These are phyloP conservation scores for Podarcis lilfordi DNA, from an alignment of 2,797 vertebrate genomes.

Conservation along the genomic window DNA sequence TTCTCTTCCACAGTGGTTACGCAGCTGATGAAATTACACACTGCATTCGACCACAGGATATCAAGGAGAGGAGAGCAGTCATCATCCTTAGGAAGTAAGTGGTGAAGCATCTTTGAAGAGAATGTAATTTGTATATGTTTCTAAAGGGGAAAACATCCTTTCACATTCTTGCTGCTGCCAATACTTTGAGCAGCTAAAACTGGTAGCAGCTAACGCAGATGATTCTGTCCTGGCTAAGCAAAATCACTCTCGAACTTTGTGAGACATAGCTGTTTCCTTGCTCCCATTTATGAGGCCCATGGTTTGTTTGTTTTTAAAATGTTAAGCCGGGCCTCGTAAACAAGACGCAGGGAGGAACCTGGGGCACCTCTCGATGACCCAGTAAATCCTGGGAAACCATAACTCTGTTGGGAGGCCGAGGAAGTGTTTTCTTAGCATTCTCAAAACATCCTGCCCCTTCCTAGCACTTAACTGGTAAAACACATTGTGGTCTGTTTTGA, in stretches of 20 bases:
- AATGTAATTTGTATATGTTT: neutral
- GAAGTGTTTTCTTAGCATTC: neutral
- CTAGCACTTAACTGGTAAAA: neutral
- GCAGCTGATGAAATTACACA: slow-evolving; percentile 99
- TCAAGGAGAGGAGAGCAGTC: slow-evolving; percentile 95
- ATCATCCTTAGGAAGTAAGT: slow-evolving; percentile 99
- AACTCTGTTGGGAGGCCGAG: neutral
- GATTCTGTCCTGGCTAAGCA: neutral
- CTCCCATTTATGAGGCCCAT: neutral
- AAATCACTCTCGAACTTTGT: neutral
- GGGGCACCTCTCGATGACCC: too few relatives aligned
- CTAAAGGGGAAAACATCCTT: neutral
- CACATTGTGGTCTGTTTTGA: neutral
- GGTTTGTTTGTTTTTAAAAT: neutral
- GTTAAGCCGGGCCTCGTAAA: too few relatives aligned
- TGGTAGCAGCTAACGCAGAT: too few relatives aligned
- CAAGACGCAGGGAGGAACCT: neutral
- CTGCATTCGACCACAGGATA: slow-evolving; percentile 98
- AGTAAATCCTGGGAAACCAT: neutral
- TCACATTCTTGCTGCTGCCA: neutral
- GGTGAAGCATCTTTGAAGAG: neutral
- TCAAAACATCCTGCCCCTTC: neutral
- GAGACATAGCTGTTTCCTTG: neutral
- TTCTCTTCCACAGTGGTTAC: slow-evolving; percentile 86
- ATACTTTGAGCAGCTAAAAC: neutral